phyloP scores from a whole-genome alignment of 2,888 invertebrate species.

The Luperina testacea region DNA sequence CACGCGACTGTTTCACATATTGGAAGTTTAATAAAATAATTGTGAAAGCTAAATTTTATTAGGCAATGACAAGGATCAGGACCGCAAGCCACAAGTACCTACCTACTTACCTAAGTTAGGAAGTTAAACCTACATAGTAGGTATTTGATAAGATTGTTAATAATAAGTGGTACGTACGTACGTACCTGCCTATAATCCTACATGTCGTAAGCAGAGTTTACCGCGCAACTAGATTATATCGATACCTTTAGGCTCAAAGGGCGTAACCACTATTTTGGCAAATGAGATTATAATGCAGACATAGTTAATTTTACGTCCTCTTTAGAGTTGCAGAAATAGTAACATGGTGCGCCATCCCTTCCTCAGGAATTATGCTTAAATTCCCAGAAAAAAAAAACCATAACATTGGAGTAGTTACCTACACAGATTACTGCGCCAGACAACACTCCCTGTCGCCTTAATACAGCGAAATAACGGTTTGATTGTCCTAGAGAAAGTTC shows the following conservation, averaged over 20 bases:
- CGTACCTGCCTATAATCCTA: no score
- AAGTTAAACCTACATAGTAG: not conserved
- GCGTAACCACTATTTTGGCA: no score
- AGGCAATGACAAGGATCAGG: no score
- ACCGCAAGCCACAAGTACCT: not conserved
- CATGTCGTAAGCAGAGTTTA: no score
- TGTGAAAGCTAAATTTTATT: not conserved
- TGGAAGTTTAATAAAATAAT: not conserved
- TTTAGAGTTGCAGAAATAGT: no score
- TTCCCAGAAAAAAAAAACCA: not conserved
- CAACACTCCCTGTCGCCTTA: conserved; percentile 31
- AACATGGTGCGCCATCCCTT: not conserved
- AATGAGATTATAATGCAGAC: no score
- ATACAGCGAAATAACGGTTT: conserved; percentile 56
- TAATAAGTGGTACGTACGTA: no score
- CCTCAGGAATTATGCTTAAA: not conserved
- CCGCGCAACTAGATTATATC: no score
- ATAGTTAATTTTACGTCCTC: no score
- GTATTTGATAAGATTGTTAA: not conserved
- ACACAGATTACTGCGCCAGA: conserved; percentile 8
- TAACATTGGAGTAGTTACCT: not conserved
- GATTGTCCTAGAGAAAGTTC: conserved; percentile 51
- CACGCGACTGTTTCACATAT: conserved; percentile 45
- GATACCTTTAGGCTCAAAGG: no score
- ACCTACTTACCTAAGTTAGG: no score